Evolutionary conservation across 2,888 invertebrate species (phyloP).

Genomic region (Oxytorus armatus): DNA sequence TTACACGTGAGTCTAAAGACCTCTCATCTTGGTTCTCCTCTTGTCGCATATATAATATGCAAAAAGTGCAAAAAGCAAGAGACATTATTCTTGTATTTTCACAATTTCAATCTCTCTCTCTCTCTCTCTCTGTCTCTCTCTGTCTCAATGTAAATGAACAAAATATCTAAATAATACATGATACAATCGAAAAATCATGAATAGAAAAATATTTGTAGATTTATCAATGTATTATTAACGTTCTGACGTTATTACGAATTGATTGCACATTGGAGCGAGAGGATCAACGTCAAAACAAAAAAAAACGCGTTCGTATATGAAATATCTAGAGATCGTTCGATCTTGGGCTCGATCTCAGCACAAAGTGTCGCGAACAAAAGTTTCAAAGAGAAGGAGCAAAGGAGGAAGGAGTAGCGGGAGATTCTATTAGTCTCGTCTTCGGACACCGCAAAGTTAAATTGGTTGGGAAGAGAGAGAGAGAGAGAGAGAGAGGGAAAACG

Average conservation of each 20-base stretch:
- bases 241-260: not conserved
- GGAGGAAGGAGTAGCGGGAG: not conserved
- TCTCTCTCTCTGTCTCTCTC: not conserved
- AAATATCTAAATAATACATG: not conserved
- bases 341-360: not conserved
- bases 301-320: not conserved
- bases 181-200: conserved; percentile 6
- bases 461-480: conserved; percentile 37
- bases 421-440: conserved; percentile 59
- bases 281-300: conserved; percentile 23
- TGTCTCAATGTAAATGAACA: not conserved
- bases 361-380: conserved; percentile 10
- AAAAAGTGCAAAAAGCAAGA: conserved; percentile 30
- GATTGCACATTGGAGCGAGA: not conserved
- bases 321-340: conserved; percentile 21
- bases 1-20: conserved; percentile 42
- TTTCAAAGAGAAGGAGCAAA: conserved; percentile 3
- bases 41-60: conserved; percentile 22
- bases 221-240: conserved; percentile 3
- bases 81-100: conserved; percentile 7
- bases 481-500: too few species aligned
- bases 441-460: conserved; percentile 66
- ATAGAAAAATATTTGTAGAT: conserved; percentile 8
- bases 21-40: conserved; percentile 8
- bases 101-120: not conserved